Conservation (phyloP, 2,797 vertebrate species). For the Phataginus tricuspis region DNA sequence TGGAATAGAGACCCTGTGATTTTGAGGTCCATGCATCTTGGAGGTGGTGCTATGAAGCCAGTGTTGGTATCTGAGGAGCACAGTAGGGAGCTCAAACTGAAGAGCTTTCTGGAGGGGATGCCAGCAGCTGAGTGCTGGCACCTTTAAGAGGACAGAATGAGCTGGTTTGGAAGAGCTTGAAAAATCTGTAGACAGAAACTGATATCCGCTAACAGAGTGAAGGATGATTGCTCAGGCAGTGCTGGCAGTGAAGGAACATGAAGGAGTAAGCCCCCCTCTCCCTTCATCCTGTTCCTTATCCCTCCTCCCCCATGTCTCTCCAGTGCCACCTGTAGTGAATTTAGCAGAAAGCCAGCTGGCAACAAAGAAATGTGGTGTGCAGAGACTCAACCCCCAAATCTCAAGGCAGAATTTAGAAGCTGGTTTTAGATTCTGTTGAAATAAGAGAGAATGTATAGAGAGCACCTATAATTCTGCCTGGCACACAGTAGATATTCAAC, state of each 20-base stretch:
- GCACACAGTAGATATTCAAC: neutral
- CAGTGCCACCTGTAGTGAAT: neutral
- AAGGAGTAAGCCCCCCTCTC: neutral
- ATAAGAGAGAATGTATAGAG: neutral
- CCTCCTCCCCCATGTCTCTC: neutral
- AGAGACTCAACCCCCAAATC: neutral
- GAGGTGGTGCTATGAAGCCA: neutral
- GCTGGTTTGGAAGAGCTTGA: neutral
- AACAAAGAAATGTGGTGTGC: neutral
- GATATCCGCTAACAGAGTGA: neutral
- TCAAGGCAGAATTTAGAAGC: neutral
- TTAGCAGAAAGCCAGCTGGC: neutral
- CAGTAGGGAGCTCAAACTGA: neutral
- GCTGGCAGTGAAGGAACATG: neutral
- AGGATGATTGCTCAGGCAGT: neutral
- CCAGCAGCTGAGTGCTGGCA: neutral
- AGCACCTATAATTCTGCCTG: neutral
- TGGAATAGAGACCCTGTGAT: neutral
- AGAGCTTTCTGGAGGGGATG: neutral
- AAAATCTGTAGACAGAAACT: neutral
- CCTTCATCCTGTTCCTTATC: neutral
- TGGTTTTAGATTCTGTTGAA: neutral
- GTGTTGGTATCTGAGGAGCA: neutral
- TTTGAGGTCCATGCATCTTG: neutral
- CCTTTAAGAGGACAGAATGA: neutral